These are phyloP conservation scores for Cacoxenus indagator DNA, from an alignment of 2,888 invertebrate species.

Conservation along the genomic window DNA sequence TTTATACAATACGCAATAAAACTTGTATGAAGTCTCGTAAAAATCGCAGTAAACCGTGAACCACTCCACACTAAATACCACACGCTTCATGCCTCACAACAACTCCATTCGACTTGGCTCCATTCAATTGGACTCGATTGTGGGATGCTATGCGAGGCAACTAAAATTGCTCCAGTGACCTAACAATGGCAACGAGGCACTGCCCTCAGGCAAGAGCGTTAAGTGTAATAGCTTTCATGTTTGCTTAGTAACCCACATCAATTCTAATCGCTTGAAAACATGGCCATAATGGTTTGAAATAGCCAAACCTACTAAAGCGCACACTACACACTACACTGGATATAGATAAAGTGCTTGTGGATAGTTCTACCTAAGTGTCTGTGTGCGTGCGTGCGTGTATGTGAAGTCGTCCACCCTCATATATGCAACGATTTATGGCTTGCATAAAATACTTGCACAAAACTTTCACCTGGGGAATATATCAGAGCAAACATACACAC, in stretches of 20 bases:
- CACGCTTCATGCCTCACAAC: background rate
- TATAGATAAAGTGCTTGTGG: constrained; percentile 16
- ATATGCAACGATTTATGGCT: constrained; percentile 54
- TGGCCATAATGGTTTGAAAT: constrained; percentile 18
- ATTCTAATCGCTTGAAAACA: constrained; percentile 58
- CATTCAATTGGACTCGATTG: background rate
- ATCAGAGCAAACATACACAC: background rate
- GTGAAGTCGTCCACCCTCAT: constrained; percentile 10
- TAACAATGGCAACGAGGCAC: background rate
- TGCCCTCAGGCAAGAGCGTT: constrained; percentile 39
- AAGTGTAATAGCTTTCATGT: constrained; percentile 64
- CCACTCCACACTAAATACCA: background rate
- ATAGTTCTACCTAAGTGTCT: background rate
- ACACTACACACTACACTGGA: background rate
- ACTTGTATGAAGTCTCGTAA: constrained; percentile 12
- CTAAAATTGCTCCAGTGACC: constrained; percentile 12
- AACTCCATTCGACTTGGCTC: background rate
- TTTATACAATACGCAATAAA: constrained; percentile 20
- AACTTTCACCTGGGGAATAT: constrained; percentile 62
- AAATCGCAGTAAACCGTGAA: background rate
- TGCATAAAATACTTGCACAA: constrained; percentile 53
- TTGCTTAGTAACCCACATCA: constrained; percentile 64
- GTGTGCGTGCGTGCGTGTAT: background rate
- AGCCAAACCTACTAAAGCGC: background rate
- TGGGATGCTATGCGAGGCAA: background rate